A percentile compares a stretch with the other conserved stretches of the same genome.
These are phyloP conservation scores for Alosa alosa DNA, from an alignment of 2,113 vertebrate genomes.

Conservation along the genomic window DNA sequence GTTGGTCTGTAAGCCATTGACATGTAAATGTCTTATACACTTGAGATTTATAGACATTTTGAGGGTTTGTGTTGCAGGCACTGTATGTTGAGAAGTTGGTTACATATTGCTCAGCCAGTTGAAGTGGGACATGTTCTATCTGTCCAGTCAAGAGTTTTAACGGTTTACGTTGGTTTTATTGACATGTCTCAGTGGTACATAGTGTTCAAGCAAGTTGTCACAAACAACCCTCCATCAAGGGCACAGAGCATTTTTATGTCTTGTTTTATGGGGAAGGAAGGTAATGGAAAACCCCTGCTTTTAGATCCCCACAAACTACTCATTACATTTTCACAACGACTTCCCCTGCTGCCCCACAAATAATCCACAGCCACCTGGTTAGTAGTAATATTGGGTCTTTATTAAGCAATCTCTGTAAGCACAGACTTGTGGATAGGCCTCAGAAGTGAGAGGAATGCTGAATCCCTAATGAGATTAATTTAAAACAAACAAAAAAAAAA, in stretches of 20 bases:
- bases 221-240: constrained; percentile 2
- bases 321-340: neutral
- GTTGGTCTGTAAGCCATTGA: neutral
- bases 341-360: neutral
- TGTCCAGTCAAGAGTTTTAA: neutral
- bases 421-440: constrained; percentile 71
- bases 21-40: no score
- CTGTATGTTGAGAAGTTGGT: neutral
- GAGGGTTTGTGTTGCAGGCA: no score
- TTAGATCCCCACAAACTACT: constrained; percentile 9
- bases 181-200: neutral
- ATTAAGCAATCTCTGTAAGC: constrained; percentile 76
- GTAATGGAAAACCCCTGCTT: neutral
- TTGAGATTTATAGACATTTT: neutral
- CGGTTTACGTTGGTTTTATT: neutral
- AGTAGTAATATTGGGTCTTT: constrained; percentile 73
- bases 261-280: neutral
- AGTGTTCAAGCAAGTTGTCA: neutral
- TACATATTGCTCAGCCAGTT: neutral
- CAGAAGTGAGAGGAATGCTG: constrained; percentile 71
- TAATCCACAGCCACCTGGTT: constrained; percentile 23
- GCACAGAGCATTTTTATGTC: neutral
- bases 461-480: constrained; percentile 76
- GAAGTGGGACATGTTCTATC: neutral
- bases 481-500: constrained; percentile 60